These are phyloP conservation scores for Meriones unguiculatus DNA, from an alignment of 2,113 vertebrate species.

Conservation along the genomic window DNA sequence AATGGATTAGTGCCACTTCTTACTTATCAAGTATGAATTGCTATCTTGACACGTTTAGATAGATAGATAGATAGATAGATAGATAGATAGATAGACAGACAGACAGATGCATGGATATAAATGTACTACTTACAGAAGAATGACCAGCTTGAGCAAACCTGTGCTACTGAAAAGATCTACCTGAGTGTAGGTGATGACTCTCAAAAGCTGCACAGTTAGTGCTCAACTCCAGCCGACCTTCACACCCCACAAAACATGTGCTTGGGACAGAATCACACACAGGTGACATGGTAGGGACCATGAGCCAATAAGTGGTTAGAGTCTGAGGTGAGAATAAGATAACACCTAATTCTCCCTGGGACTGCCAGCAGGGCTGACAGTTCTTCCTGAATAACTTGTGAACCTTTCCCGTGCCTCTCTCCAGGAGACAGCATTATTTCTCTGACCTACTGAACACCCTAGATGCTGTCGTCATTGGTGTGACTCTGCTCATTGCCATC, in stretches of 20 bases:
- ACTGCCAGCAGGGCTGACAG: background rate
- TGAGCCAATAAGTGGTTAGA: background rate
- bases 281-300: background rate
- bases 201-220: background rate
- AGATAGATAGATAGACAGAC: background rate
- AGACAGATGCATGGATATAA: background rate
- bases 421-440: conserved; percentile 93
- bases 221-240: background rate
- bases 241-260: background rate
- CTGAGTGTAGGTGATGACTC: background rate
- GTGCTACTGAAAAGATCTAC: background rate
- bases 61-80: background rate
- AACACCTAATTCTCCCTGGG: background rate
- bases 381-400: background rate
- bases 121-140: background rate
- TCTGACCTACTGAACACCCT: conserved; percentile 91
- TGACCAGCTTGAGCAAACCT: background rate
- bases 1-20: background rate
- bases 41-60: background rate
- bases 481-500: conserved; percentile 91
- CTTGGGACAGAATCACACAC: background rate
- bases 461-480: conserved; percentile 90
- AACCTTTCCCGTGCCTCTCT: conserved; percentile 59
- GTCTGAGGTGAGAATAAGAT: too few species aligned
- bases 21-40: background rate